These are phyloP conservation scores for Brienomyrus brachyistius DNA, from an alignment of 2,113 vertebrate genomes.

Conservation along the genomic window DNA sequence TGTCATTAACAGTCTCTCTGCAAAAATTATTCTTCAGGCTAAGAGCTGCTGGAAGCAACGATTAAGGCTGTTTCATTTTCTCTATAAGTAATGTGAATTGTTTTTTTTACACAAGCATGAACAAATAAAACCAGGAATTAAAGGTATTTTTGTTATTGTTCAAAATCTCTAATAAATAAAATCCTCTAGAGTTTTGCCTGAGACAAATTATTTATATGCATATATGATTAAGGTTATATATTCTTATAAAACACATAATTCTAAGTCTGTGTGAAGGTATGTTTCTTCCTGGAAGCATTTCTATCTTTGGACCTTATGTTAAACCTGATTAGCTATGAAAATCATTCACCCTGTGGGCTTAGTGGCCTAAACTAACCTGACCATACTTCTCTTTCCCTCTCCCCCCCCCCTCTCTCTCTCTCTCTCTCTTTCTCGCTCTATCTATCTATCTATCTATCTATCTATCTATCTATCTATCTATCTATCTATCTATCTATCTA, in stretches of 20 bases:
- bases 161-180: neutral
- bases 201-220: neutral
- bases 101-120: neutral
- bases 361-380: neutral
- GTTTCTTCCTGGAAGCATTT: neutral
- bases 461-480: no score
- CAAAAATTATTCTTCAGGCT: slow-evolving; percentile 7
- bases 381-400: neutral
- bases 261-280: neutral
- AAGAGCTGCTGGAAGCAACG: neutral
- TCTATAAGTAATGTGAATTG: neutral
- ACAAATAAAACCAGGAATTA: neutral
- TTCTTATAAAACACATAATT: neutral
- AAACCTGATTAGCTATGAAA: neutral
- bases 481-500: neutral
- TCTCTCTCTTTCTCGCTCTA: neutral
- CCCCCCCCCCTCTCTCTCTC: neutral
- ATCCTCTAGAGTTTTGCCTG: neutral
- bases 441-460: neutral
- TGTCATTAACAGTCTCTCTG: neutral
- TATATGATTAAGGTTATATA: neutral
- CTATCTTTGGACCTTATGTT: neutral
- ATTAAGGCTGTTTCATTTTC: slow-evolving; percentile 7
- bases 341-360: neutral
- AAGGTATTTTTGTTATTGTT: neutral